phyloP scores from a whole-genome alignment of 2,113 vertebrate genomes.

The Tretioscincus oriximinensis region DNA sequence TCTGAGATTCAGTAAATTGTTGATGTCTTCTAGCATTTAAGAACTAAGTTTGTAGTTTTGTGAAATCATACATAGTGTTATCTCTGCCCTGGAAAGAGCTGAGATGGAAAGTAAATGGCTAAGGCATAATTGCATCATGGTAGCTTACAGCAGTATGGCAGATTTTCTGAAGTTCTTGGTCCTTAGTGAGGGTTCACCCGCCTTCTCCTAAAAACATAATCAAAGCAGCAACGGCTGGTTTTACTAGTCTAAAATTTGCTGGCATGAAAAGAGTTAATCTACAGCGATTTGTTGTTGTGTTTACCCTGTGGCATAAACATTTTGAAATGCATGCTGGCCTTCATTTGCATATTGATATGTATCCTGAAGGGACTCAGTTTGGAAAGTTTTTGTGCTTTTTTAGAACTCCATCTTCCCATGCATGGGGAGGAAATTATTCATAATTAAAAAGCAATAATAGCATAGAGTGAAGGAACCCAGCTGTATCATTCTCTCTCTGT shows the following conservation, averaged over 20 bases:
- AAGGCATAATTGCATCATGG: background rate
- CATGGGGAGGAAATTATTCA: slow-evolving; percentile 73
- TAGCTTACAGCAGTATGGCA: background rate
- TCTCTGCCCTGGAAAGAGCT: slow-evolving; percentile 3
- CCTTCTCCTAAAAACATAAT: background rate
- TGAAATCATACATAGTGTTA: background rate
- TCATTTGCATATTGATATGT: slow-evolving; percentile 69
- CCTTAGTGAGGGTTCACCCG: background rate
- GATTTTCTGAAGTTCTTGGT: slow-evolving; percentile 14
- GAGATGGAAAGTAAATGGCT: slow-evolving; percentile 15
- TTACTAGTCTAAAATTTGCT: background rate
- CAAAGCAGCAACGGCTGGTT: background rate
- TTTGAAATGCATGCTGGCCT: slow-evolving; percentile 64
- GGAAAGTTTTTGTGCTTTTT: slow-evolving; percentile 54
- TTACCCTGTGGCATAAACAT: slow-evolving; percentile 72
- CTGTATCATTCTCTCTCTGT: slow-evolving; percentile 59
- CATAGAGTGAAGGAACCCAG: slow-evolving; percentile 70
- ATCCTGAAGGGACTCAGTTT: slow-evolving; percentile 63
- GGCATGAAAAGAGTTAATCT: slow-evolving; percentile 47
- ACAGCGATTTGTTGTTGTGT: slow-evolving; percentile 42
- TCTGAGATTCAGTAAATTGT: slow-evolving; percentile 5
- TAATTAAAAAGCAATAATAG: slow-evolving; percentile 81
- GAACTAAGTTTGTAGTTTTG: background rate
- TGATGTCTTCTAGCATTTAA: slow-evolving; percentile 3
- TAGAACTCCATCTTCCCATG: slow-evolving; percentile 66